phyloP scores from a whole-genome alignment of 1,140 invertebrate species.

The Adoxophyes honmai region DNA sequence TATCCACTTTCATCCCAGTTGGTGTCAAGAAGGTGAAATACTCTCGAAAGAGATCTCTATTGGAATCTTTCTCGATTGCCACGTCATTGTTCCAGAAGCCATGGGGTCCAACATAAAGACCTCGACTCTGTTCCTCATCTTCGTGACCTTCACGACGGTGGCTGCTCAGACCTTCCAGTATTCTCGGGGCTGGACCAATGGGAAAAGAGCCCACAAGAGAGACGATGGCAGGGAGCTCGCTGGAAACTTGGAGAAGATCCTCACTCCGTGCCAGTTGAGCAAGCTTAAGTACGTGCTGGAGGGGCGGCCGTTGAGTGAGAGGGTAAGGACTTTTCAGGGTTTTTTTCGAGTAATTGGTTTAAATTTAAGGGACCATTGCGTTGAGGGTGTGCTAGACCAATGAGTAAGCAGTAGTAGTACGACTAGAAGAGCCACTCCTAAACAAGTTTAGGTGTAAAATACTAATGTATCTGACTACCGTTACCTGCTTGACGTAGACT shows the following conservation, averaged over 20 bases:
- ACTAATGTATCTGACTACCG: no score
- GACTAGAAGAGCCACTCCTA: no score
- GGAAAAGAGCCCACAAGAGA: slow-evolving; percentile 75
- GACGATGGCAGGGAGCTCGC: slow-evolving; percentile 40
- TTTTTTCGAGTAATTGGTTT: no score
- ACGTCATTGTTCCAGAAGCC: slow-evolving; percentile 34
- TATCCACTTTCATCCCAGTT: no score
- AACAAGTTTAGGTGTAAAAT: no score
- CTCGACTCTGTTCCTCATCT: slow-evolving; percentile 38
- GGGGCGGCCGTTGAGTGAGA: slow-evolving; percentile 69
- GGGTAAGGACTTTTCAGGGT: slow-evolving; percentile 38
- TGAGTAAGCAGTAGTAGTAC: no score
- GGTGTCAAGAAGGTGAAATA: no score
- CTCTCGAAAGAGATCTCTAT: no score
- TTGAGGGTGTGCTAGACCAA: no score
- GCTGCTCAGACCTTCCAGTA: slow-evolving; percentile 84
- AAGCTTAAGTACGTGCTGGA: slow-evolving; percentile 75
- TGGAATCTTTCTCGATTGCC: no score
- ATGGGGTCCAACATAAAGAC: slow-evolving; percentile 43
- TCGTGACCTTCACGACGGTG: slow-evolving; percentile 50
- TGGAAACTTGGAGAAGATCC: slow-evolving; percentile 51
- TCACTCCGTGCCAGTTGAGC: slow-evolving; percentile 69
- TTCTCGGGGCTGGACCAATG: slow-evolving; percentile 86
- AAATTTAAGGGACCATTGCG: no score
- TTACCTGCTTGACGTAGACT: no score